Evolutionary conservation across 2,888 invertebrate species (phyloP), one percentile per base, ranked within the genome.

Genomic region (Acanthosoma haemorrhoidale): DNA sequence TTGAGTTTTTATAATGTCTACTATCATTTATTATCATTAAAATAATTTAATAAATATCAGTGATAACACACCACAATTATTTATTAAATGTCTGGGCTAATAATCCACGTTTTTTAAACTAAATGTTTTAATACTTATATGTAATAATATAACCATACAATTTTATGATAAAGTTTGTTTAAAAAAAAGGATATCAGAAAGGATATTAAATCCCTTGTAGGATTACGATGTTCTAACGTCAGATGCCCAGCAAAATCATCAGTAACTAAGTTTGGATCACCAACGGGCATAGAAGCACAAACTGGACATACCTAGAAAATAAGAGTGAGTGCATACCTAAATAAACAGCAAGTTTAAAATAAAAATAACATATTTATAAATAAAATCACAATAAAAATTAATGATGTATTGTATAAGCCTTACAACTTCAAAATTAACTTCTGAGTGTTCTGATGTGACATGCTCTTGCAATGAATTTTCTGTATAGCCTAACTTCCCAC

Each of bases 201-300:
- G 77, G 92, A 92, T 81, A 94, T 95, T 79, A 95, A 86, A 85
- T 96, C 96, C 81, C 95, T 76, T 29, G 91, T 89, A 78, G 90
- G 90, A 78, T 88, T 88, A 78, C 94, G 88, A 83, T 98, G 98
- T 81, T 97, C 96, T 76, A 96, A 83, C 73, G 93, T 91, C 79
- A 98, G 87, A 85, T 98, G 98, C 77, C 94, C 92, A 75, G 94
- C 91, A 83, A 98, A 94, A 84, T 98, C 97, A 84, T 97, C 96
- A 74, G 96, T 96, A 82, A 96, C 93, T 80, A 95, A 89, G 84
- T 97, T 97, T 73, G 96, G 96, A 81, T 98, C 98, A 68, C 96
- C 96, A 75, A 96, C 96, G 39, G 96, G 95, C 83, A 93, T 87
- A 73, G 96, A 92, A 73, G 97, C 97, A 83, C 98, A 98, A 68